These are phyloP conservation scores for Haemorhous mexicanus DNA, from an alignment of 2,113 vertebrate genomes.

Conservation along the genomic window DNA sequence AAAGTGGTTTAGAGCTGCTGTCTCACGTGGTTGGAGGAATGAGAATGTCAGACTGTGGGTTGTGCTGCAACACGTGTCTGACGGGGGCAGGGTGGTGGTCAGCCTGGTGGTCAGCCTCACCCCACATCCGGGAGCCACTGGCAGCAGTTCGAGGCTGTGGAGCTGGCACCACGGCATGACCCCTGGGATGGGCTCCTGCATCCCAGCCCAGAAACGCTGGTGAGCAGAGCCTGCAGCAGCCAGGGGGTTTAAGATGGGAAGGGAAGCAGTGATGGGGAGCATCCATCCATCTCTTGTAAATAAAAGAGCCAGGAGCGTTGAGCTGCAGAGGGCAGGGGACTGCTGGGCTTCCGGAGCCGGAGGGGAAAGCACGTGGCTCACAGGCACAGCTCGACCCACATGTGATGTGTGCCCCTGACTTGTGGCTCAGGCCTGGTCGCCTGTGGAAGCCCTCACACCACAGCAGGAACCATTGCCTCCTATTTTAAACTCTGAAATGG, in stretches of 20 bases:
- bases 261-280: not conserved
- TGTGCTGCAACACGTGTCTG: accelerated
- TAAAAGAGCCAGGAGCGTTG: not conserved
- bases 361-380: accelerated
- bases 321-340: not conserved
- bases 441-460: accelerated
- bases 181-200: not conserved
- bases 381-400: accelerated
- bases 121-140: accelerated
- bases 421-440: accelerated
- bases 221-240: not conserved
- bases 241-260: accelerated
- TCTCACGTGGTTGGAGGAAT: not conserved
- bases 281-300: not conserved
- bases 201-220: not conserved
- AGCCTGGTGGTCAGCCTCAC: not conserved
- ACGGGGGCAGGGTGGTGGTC: accelerated
- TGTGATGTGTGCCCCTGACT: accelerated
- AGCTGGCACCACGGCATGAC: not conserved
- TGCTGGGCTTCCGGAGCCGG: not conserved
- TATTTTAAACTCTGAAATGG: not conserved
- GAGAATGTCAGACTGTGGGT: not conserved
- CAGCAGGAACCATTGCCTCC: not conserved
- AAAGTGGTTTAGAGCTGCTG: not conserved
- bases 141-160: accelerated